Percentiles rank a stretch among this genome's conserved stretches.
Evolutionary conservation across 1,140 invertebrate species (phyloP).

Genomic region (Lepidurus arcticus): DNA sequence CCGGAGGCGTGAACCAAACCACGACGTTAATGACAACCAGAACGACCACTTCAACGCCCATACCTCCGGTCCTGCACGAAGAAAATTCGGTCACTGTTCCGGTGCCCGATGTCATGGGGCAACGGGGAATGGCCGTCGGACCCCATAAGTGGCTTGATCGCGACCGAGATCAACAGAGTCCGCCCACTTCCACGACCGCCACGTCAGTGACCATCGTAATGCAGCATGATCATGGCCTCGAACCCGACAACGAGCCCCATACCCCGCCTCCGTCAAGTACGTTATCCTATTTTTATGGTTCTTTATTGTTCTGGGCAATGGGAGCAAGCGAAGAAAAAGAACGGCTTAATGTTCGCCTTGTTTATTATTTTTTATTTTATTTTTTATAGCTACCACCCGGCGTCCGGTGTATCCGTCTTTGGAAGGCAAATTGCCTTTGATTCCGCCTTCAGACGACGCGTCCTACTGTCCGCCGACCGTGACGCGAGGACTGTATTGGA

Average conservation of each 20-base stretch:
- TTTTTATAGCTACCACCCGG: not conserved
- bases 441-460: conserved; percentile 41
- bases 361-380: not conserved
- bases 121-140: conserved; percentile 13
- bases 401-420: conserved; percentile 35
- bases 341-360: not conserved
- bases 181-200: conserved; percentile 28
- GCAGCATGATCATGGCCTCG: conserved; percentile 37
- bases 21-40: conserved; percentile 37
- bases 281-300: conserved; percentile 29
- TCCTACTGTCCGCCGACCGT: conserved; percentile 59
- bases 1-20: conserved; percentile 42
- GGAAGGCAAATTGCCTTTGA: conserved; percentile 40
- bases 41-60: conserved; percentile 37
- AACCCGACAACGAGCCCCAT: conserved; percentile 33
- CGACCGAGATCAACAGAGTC: conserved; percentile 13
- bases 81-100: conserved; percentile 23
- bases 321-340: not conserved
- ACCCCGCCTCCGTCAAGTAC: conserved; percentile 38
- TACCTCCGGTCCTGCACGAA: conserved; percentile 28
- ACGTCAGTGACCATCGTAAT: conserved; percentile 20
- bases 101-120: not conserved
- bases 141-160: conserved; percentile 17
- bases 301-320: no score
- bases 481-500: conserved; percentile 77